Evolutionary conservation across 2,797 vertebrate genomes (phyloP), one percentile per base, ranked within the genome.

Genomic region (Anniella stebbinsi): DNA sequence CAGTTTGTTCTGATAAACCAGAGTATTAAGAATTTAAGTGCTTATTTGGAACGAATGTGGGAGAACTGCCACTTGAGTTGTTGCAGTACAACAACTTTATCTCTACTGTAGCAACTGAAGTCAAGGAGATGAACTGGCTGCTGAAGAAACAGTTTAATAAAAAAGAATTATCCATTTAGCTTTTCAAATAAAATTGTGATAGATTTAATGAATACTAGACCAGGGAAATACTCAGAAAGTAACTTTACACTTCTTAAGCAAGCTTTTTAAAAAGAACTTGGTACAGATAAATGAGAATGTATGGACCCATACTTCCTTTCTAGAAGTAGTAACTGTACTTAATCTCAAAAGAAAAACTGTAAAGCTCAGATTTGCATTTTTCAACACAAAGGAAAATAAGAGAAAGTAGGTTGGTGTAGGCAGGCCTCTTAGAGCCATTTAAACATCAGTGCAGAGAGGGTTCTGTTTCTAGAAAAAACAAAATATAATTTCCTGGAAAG

Each of bases 401-500:
- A n/a, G n/a, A n/a, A n/a, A n/a, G n/a, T 11, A 10, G 17, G 17
- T 33, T 45, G 23, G 66, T 18, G 30, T 36, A 41, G 73, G 18
- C 23, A 70, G 77, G 66, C 28, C 81, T 12, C 89, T 75, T n/a
- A 75, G 69, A 38, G 13, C 0, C 9, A 88, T 25, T 82, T 88
- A 60, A 5, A 66, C 0, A 1, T 48, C 5, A 7, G 78, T 69
- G 72, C 1, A 86, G 4, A 81, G 41, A 70, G 9, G 33, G 81
- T 38, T 78, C 66, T 2, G 25, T 11, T n/a, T 89, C 36, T 60
- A 85, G 57, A 73, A 81, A 73, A 54, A 88, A n/a, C 57, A 91
- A 9, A 80, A 90, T 81, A 89, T 83, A 69, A 72, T 88, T 84
- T 82, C 23, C 57, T 36, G 2, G 82, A 81, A 80, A 2, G 12